Base-by-base conservation (phyloP, 2,888 invertebrate genomes). In the Stratiomys singularior region DNA sequence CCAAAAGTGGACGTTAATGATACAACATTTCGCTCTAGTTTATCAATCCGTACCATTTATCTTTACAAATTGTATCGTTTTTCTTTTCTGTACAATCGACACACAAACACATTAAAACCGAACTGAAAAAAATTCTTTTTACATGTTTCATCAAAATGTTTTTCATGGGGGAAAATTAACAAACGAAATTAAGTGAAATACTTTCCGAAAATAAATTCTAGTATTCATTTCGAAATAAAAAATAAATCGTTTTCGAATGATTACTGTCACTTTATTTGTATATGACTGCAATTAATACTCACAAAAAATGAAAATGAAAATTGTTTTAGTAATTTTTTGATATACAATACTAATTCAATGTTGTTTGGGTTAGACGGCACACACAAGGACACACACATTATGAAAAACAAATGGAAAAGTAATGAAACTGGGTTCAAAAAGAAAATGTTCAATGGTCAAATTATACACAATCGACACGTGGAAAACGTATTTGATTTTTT, bases 321-420 rank as follows among this genome's bases (percentile, higher is more conserved):
- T 82, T 82, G 82, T 56, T 23, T 37, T 37, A 72, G 13, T 23
- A 77, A 64, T 56, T 60, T 77, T 47, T 52, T 52, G 23, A 30
- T 74, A 74, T 18, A 47, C 46, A 47, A 69, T 46, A 69, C 15
- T 37, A 27, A 18, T 60, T 60, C 27, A 76, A 76, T 76, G 77
- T 77, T 78, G 82, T 82, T 81, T 83, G 83, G 84, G 84, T 83
- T 83, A 84, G 83, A 84, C 84, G 83, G 83, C 84, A 84, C 84
- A 84, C 84, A 84, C 84, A 84, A 84, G 84, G 84, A 84, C 84
- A 84, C 84, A 84, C 84, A 82, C 81, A 82, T 77, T 80, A 77
- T 76, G 63, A 76, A 79, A 77, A 66, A 44, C 15, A 60, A 69
- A 27, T 63, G 18, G 52, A 52, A 13, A 52, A 52, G 3, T 4